These are phyloP conservation scores for Brenthis hecate DNA, from an alignment of 2,888 invertebrate genomes.

Conservation along the genomic window DNA sequence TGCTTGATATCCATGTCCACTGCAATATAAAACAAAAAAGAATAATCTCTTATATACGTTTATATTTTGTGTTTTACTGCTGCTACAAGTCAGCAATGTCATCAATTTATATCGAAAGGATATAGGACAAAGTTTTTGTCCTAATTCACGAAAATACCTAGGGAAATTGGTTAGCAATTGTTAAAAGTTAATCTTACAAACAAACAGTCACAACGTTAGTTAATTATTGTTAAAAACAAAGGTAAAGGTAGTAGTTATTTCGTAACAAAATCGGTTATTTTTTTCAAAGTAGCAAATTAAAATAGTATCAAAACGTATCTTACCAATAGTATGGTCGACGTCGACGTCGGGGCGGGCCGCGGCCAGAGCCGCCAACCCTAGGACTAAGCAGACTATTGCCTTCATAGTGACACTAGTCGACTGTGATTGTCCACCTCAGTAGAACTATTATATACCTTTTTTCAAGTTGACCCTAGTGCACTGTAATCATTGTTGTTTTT, in stretches of 20 bases:
- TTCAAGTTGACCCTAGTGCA: slow-evolving; percentile 30
- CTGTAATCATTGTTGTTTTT: slow-evolving; percentile 25
- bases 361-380: slow-evolving; percentile 65
- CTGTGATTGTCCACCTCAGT: slow-evolving; percentile 49
- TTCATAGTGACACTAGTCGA: slow-evolving; percentile 66
- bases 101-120: too few relatives aligned
- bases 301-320: slow-evolving; percentile 37
- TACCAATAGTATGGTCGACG: slow-evolving; percentile 59
- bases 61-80: background rate
- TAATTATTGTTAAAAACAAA: too few relatives aligned
- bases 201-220: too few relatives aligned
- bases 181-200: too few relatives aligned
- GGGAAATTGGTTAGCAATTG: too few relatives aligned
- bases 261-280: background rate
- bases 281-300: background rate
- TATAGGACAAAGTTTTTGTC: too few relatives aligned
- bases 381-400: slow-evolving; percentile 55
- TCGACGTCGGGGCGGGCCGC: slow-evolving; percentile 58
- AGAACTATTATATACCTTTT: slow-evolving; percentile 35
- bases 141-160: too few relatives aligned
- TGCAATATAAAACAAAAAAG: slow-evolving; percentile 44
- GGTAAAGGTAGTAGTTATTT: background rate
- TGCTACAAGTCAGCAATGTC: background rate
- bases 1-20: slow-evolving; percentile 69
- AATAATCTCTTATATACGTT: background rate